These are phyloP conservation scores for Chaetops frenatus DNA, from an alignment of 2,113 vertebrate species.

Conservation along the genomic window DNA sequence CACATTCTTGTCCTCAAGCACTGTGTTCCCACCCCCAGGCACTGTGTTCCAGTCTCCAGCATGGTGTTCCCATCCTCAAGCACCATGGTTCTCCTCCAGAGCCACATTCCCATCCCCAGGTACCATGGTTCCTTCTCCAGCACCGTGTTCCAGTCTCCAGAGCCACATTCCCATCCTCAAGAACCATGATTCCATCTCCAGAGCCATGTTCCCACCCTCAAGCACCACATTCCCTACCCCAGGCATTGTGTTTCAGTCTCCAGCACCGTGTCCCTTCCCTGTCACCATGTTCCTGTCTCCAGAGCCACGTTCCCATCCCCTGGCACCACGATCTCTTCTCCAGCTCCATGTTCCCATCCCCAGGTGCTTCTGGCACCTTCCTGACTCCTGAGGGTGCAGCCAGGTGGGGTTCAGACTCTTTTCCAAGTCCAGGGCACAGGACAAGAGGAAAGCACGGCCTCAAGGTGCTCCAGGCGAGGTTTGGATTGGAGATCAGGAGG, in stretches of 20 bases:
- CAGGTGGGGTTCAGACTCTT: not conserved
- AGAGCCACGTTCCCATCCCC: not conserved
- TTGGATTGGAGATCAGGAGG: not conserved
- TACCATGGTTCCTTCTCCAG: not conserved
- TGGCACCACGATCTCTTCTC: not conserved
- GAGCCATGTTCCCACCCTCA: fast-evolving
- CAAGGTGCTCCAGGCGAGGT: not conserved
- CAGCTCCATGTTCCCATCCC: not conserved
- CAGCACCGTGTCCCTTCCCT: too few relatives aligned
- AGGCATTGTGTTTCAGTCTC: too few relatives aligned
- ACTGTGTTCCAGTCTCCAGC: not conserved
- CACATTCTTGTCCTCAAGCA: not conserved
- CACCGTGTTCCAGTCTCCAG: too few relatives aligned
- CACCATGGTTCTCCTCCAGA: not conserved
- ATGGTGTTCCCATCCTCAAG: not conserved
- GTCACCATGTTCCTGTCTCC: not conserved
- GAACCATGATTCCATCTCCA: not conserved
- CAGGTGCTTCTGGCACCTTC: not conserved
- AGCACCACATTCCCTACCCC: fast-evolving
- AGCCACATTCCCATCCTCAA: fast-evolving
- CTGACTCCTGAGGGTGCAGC: not conserved
- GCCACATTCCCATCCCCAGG: too few relatives aligned
- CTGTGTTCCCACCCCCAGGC: not conserved
- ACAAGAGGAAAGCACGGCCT: not conserved
- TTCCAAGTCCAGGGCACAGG: not conserved